A percentile compares a stretch with the other conserved stretches of the same genome.
Evolutionary conservation across 1,140 invertebrate genomes (phyloP).

Genomic region (silkworm (Bombyx mori)): DNA sequence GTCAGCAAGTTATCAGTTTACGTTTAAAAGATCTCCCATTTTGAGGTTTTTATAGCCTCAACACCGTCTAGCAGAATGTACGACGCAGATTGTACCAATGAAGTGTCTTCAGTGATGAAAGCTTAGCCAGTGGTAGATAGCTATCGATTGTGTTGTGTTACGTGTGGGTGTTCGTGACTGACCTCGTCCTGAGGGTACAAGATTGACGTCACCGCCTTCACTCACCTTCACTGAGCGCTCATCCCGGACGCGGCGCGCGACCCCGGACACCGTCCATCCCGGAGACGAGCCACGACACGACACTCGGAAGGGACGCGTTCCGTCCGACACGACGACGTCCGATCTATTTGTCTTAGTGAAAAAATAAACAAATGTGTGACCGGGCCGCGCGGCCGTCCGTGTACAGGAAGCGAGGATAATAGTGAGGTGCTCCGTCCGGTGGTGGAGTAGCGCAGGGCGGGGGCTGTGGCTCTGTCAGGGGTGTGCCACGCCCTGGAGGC

Average conservation of each 20-base stretch:
- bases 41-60: no score
- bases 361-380: conserved; percentile 67
- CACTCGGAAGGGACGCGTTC: conserved; percentile 41
- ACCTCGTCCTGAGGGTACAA: no score
- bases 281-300: conserved; percentile 37
- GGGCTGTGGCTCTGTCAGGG: conserved; percentile 23
- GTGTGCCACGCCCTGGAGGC: conserved; percentile 41
- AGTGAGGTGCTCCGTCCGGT: conserved; percentile 59
- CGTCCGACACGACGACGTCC: conserved; percentile 7
- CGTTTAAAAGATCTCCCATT: no score
- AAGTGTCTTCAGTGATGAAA: no score
- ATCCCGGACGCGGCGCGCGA: conserved; percentile 13
- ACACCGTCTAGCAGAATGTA: no score
- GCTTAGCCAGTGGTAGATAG: no score
- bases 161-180: no score
- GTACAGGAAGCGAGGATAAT: conserved; percentile 66
- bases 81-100: no score
- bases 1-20: no score
- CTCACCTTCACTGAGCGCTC: conserved; percentile 35
- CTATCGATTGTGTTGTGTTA: no score
- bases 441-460: conserved; percentile 29
- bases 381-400: conserved; percentile 54
- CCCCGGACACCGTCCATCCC: conserved; percentile 30
- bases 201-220: conserved; percentile 3
- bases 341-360: conserved; percentile 50